These are phyloP conservation scores for Drosophila teissieri DNA, from an alignment of 1,140 invertebrate species.

Conservation along the genomic window DNA sequence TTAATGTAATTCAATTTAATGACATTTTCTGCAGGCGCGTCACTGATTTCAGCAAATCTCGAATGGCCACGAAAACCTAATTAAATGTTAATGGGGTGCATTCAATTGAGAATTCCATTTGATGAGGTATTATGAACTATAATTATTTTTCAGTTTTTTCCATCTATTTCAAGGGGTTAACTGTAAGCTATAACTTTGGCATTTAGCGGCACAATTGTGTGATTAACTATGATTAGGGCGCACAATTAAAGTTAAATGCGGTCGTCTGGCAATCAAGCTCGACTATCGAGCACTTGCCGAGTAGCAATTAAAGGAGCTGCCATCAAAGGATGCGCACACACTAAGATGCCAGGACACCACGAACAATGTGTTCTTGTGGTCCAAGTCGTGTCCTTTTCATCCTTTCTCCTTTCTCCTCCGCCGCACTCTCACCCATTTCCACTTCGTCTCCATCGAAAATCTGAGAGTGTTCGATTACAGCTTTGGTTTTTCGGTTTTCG, in stretches of 20 bases:
- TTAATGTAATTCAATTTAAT: no score
- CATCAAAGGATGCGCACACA: slow-evolving; percentile 7
- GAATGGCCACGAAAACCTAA: not conserved
- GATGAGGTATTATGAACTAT: not conserved
- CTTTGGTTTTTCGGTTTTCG: slow-evolving; percentile 50
- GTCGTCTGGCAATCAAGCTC: no score
- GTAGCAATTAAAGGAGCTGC: not conserved
- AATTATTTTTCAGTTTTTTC: not conserved
- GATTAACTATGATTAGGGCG: not conserved
- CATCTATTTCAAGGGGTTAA: not conserved
- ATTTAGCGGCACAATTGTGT: not conserved
- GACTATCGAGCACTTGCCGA: not conserved
- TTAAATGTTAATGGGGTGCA: slow-evolving; percentile 2
- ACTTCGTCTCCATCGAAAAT: not conserved
- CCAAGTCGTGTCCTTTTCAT: not conserved
- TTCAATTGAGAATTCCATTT: not conserved
- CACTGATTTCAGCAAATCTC: not conserved
- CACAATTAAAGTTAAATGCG: not conserved
- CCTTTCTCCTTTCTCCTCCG: not conserved
- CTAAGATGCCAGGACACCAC: slow-evolving; percentile 12
- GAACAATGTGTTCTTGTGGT: slow-evolving; percentile 28
- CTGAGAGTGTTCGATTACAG: slow-evolving; percentile 46
- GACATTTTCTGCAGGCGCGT: not conserved
- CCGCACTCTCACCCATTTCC: not conserved
- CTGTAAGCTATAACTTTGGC: not conserved